Conservation (phyloP, 2,113 vertebrate species). For the Gorsachius goisagi region DNA sequence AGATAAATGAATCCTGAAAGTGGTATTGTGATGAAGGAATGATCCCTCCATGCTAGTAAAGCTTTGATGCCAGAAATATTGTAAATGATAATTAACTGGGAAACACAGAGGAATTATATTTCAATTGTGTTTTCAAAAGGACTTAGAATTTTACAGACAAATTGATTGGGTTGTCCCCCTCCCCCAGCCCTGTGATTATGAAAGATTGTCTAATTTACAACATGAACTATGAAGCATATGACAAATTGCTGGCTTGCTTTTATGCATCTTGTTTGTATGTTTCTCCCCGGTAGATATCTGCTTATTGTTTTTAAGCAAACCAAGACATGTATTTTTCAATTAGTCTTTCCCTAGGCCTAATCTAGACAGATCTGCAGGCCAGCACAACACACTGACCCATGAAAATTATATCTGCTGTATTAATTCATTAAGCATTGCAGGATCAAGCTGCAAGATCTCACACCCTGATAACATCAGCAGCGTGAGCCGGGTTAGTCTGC, state of each 20-base stretch:
- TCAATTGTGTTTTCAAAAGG: conserved; percentile 78
- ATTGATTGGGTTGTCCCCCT: conserved; percentile 83
- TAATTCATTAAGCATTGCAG: conserved; percentile 75
- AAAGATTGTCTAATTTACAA: conserved; percentile 90
- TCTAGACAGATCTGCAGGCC: conserved; percentile 70
- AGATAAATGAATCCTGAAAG: conserved; percentile 96
- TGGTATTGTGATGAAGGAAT: conserved; percentile 86
- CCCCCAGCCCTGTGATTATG: conserved; percentile 83
- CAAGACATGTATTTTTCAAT: conserved; percentile 74
- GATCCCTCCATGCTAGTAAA: conserved; percentile 75
- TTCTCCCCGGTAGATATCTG: conserved; percentile 58
- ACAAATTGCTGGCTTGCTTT: conserved; percentile 87
- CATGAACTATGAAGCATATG: conserved; percentile 80
- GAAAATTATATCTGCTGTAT: conserved; percentile 76
- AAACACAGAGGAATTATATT: conserved; percentile 77
- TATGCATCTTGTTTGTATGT: conserved; percentile 61
- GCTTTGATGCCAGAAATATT: conserved; percentile 90
- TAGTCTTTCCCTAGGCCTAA: conserved; percentile 64
- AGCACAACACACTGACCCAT: conserved; percentile 72
- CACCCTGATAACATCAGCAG: conserved; percentile 52
- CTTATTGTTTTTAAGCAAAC: conserved; percentile 68
- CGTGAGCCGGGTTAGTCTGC: conserved; percentile 52
- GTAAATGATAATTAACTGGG: conserved; percentile 91
- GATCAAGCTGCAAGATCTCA: conserved; percentile 59
- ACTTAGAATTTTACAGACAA: conserved; percentile 84